A percentile compares a stretch with the other conserved stretches of the same genome.
Evolutionary conservation across 2,888 invertebrate species (phyloP).

Genomic region (Chironomus riparius): DNA sequence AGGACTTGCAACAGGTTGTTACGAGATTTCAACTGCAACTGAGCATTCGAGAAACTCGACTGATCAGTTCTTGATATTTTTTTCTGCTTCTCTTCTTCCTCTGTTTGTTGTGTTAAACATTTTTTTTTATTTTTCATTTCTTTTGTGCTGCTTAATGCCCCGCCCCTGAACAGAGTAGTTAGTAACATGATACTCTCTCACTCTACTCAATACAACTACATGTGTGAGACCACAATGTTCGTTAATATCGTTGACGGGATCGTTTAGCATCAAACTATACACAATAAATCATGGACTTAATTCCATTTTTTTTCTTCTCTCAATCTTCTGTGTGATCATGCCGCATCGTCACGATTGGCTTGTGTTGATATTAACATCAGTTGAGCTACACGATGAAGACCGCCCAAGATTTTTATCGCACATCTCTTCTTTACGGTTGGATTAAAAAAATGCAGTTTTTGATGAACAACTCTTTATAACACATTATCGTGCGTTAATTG

Average conservation of each 20-base stretch:
- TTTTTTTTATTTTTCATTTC: neutral
- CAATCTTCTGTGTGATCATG: constrained; percentile 1
- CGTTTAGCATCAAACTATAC: neutral
- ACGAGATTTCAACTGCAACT: constrained; percentile 22
- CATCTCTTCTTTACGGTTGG: neutral
- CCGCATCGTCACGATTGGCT: constrained; percentile 23
- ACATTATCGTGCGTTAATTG: neutral
- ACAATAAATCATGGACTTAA: constrained; percentile 25
- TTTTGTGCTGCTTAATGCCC: neutral
- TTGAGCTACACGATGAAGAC: neutral
- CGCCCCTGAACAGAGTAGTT: neutral
- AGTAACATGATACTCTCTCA: constrained; percentile 12
- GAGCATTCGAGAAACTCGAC: constrained; percentile 10
- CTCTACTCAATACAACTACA: neutral
- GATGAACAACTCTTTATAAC: neutral
- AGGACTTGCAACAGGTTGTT: constrained; percentile 24
- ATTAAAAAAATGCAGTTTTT: neutral
- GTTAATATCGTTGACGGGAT: constrained; percentile 1
- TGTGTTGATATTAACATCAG: neutral
- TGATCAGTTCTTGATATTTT: constrained; percentile 19
- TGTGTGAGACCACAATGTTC: neutral
- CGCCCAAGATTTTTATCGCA: constrained; percentile 21
- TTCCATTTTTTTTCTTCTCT: constrained; percentile 18
- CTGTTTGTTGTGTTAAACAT: constrained; percentile 24
- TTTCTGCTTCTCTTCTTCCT: neutral